phyloP scores from a whole-genome alignment of 2,113 vertebrate genomes.

The Xenopus borealis region DNA sequence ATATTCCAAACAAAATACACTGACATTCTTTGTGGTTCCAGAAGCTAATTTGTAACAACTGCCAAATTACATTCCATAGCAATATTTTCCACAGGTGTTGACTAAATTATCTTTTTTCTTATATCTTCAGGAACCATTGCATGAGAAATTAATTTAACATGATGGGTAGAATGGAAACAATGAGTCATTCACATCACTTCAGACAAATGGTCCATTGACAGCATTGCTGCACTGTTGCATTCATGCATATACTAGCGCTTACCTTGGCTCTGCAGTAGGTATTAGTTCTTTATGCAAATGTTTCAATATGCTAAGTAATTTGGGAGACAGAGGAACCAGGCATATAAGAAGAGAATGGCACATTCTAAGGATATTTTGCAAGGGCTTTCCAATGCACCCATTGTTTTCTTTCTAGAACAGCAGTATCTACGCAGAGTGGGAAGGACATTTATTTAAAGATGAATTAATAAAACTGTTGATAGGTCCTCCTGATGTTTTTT shows the following conservation, averaged over 20 bases:
- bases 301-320: slow-evolving; percentile 49
- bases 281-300: slow-evolving; percentile 21
- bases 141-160: slow-evolving; percentile 24
- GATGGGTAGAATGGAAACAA: slow-evolving; percentile 2
- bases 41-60: slow-evolving; percentile 11
- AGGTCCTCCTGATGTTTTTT: too few species aligned
- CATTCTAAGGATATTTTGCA: too few species aligned
- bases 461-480: too few species aligned
- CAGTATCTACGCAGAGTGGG: too few species aligned
- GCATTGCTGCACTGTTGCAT: slow-evolving; percentile 31
- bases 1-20: slow-evolving; percentile 21
- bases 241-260: slow-evolving; percentile 50
- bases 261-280: slow-evolving; percentile 38
- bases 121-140: slow-evolving; percentile 3
- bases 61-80: slow-evolving; percentile 3
- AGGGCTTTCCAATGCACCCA: too few species aligned
- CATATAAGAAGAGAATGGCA: slow-evolving; percentile 30
- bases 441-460: too few species aligned
- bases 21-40: background rate
- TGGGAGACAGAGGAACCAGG: slow-evolving; percentile 51
- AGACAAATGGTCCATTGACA: slow-evolving; percentile 31
- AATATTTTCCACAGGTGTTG: slow-evolving; percentile 27
- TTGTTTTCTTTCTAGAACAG: too few species aligned
- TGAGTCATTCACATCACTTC: slow-evolving; percentile 3
- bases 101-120: slow-evolving; percentile 28